Base-by-base conservation (phyloP, 92 coral and sea anemone species). In the Galaxea fascicularis region DNA sequence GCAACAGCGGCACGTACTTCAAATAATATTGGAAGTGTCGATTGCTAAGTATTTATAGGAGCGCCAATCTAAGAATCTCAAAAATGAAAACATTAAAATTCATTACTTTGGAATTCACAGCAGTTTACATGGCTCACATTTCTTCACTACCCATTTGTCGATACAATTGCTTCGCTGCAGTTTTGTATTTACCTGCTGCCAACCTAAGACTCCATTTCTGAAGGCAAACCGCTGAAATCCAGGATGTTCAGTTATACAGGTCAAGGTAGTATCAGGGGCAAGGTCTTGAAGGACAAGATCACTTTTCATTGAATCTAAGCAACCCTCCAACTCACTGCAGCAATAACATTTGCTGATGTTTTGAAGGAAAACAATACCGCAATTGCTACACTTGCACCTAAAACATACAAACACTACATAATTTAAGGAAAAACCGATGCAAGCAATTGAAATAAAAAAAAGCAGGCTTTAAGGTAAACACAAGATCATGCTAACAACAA, bases 271-370 rank as follows among this genome's bases (percentile, higher is more conserved):
- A 26, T 69, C 73, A 4, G 71, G 5, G 29, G 0, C 46, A 16
- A 85, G 45, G 53, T 77, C 94, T 76, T 69, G 76, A 4, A 56
- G 14, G 29, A 2, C 46, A 16, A 85, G 45, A 18, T 88, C 88
- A 15, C 73, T 82, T 78, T 82, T 58, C 68, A 67, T 27, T 15
- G 79, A 70, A 25, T 82, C 82, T 20, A 28, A 27, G 63, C 91
- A 88, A 22, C 82, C 85, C 6, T 88, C 92, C 41, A 91, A 53
- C 76, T 89, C 89, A 20, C 35, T 29, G 69, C 92, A 92, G 76
- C 95, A 92, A 65, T 89, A 92, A 67, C 90, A 85, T 45, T 92
- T 90, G 59, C 88, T 89, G 65, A 85, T 74, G 63, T 92, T 92
- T 58, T 85, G 90, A 20, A 88, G 73, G 5, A 15, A 24, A 22